Conservation (phyloP, 2,888 invertebrate species). For the Macrosiphum euphorbiae region DNA sequence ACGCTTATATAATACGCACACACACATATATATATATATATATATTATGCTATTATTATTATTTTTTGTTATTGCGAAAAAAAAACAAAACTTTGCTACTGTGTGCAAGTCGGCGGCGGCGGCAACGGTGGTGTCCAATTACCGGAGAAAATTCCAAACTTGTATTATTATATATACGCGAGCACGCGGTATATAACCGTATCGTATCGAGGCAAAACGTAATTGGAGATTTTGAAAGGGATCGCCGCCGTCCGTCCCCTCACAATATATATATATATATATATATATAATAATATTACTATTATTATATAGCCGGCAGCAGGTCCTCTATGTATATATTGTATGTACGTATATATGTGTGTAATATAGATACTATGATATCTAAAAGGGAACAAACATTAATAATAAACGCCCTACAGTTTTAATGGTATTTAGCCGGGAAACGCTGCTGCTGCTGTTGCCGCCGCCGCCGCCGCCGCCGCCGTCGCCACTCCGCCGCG, state of each 20-base stretch:
- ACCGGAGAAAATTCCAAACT: slow-evolving; percentile 63
- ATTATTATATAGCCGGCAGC: slow-evolving; percentile 45
- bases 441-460: neutral
- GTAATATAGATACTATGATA: slow-evolving; percentile 15
- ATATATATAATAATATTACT: neutral
- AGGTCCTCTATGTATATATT: neutral
- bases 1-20: neutral
- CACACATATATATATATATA: neutral
- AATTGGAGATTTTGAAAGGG: slow-evolving; percentile 65
- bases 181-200: slow-evolving; percentile 14
- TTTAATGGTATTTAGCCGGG: slow-evolving; percentile 62
- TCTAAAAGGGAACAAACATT: slow-evolving; percentile 65
- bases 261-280: neutral
- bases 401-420: slow-evolving; percentile 63
- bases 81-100: slow-evolving; percentile 45
- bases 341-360: neutral
- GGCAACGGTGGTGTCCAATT: slow-evolving; percentile 55
- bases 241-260: slow-evolving; percentile 46
- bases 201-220: slow-evolving; percentile 57
- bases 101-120: slow-evolving; percentile 8
- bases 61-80: neutral
- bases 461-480: neutral
- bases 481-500: neutral
- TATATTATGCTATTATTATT: slow-evolving; percentile 35
- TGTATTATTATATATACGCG: slow-evolving; percentile 39